These are phyloP conservation scores for Conops quadrifasciatus DNA, from an alignment of 2,888 invertebrate genomes.

Conservation along the genomic window DNA sequence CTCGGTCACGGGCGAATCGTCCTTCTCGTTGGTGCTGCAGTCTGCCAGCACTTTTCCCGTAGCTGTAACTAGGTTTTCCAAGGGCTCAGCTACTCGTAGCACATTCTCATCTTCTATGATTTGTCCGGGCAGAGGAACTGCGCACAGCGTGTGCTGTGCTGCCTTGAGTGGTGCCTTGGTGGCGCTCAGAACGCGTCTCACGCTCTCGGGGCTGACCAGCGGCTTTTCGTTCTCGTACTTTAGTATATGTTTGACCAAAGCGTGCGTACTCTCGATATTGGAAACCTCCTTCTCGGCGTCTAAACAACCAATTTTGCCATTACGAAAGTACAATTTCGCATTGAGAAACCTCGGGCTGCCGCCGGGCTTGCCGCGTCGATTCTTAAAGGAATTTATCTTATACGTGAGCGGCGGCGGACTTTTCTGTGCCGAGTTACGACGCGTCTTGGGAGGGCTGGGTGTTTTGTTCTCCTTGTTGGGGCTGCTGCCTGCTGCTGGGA, in stretches of 20 bases:
- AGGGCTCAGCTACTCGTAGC: constrained; percentile 24
- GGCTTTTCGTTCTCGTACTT: constrained; percentile 63
- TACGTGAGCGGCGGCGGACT: constrained; percentile 52
- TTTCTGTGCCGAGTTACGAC: constrained; percentile 46
- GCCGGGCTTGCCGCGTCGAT: constrained; percentile 50
- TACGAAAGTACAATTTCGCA: constrained; percentile 63
- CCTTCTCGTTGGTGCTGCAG: constrained; percentile 50
- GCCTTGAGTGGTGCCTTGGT: constrained; percentile 28
- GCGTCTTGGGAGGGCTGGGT: constrained; percentile 50
- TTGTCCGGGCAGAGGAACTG: constrained; percentile 29
- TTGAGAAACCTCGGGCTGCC: constrained; percentile 61
- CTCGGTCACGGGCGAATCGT: constrained; percentile 34
- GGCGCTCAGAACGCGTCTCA: constrained; percentile 55
- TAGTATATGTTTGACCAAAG: constrained; percentile 63
- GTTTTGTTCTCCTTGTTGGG: constrained; percentile 62
- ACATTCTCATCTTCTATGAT: constrained; percentile 35
- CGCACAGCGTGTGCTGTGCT: neutral
- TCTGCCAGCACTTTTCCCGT: constrained; percentile 38
- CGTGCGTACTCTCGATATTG: constrained; percentile 64
- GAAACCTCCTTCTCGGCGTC: constrained; percentile 61
- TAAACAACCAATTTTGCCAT: constrained; percentile 64
- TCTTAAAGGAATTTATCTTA: constrained; percentile 63
- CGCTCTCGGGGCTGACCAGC: constrained; percentile 62
- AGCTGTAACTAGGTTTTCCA: neutral
- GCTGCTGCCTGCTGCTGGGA: constrained; percentile 36